Evolutionary conservation across 2,113 vertebrate species (phyloP).

Genomic region (Dromas ardeola): DNA sequence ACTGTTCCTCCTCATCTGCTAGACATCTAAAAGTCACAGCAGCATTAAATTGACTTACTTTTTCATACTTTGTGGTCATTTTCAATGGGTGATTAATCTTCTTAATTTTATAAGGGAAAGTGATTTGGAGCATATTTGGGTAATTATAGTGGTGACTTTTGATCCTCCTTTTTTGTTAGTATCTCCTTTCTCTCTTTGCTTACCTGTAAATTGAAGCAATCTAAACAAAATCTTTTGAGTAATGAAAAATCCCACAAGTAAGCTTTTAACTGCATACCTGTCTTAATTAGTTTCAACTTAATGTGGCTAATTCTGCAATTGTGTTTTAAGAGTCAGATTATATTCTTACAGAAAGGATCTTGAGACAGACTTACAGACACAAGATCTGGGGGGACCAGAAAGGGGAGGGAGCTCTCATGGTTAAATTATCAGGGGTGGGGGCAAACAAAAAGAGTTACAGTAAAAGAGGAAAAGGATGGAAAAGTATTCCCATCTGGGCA

Average conservation of each 20-base stretch:
- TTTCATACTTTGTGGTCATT: background rate
- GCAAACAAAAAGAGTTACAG: background rate
- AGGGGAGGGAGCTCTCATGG: background rate
- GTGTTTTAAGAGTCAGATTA: background rate
- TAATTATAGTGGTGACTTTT: background rate
- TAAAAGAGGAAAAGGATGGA: background rate
- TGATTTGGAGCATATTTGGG: background rate
- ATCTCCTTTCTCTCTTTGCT: background rate
- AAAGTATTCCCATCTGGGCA: background rate
- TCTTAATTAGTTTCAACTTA: background rate
- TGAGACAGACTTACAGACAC: background rate
- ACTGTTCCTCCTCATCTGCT: background rate
- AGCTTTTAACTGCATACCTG: background rate
- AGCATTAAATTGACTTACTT: slow-evolving; percentile 7
- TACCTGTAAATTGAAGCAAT: background rate
- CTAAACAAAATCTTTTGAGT: background rate
- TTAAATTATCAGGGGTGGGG: background rate
- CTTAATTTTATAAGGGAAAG: background rate
- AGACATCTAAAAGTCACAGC: background rate
- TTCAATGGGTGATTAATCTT: background rate
- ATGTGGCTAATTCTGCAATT: background rate
- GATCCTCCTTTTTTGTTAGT: background rate
- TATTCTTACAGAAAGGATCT: background rate
- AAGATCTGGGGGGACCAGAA: background rate
- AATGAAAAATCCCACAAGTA: background rate